phyloP scores from a whole-genome alignment of 2,888 invertebrate genomes.

The Caenorhabditis zanzibari region DNA sequence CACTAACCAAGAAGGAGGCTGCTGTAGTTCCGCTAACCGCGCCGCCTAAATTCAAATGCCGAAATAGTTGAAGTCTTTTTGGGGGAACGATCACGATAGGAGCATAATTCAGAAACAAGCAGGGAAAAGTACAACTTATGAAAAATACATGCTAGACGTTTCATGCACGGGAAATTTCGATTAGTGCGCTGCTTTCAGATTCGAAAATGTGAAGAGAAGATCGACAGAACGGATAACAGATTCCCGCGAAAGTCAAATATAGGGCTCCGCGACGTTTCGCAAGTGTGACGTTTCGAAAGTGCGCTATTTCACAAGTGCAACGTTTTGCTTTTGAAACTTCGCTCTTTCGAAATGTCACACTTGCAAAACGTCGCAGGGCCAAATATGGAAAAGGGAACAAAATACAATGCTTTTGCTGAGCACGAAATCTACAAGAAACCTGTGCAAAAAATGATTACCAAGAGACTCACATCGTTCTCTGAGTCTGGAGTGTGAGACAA shows the following conservation, averaged over 20 bases:
- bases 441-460: not conserved
- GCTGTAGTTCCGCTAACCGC: conserved; percentile 31
- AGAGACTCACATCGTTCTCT: conserved; percentile 65
- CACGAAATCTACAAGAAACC: not conserved
- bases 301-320: no score
- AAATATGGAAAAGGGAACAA: no score
- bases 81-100: conserved; percentile 8
- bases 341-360: no score
- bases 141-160: not conserved
- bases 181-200: not conserved
- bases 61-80: not conserved
- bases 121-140: not conserved
- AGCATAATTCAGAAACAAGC: conserved; percentile 16
- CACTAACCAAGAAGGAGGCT: conserved; percentile 52
- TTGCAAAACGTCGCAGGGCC: no score
- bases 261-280: no score
- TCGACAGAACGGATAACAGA: not conserved
- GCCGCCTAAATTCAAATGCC: conserved; percentile 33
- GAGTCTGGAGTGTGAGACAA: conserved; percentile 70
- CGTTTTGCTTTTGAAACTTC: no score
- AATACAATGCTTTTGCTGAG: no score
- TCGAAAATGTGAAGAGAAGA: not conserved
- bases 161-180: not conserved
- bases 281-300: no score
- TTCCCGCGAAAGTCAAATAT: not conserved